Percentiles rank a stretch among this genome's conserved stretches.
phyloP scores from a whole-genome alignment of 2,797 vertebrate species.

The Helarctos malayanus region DNA sequence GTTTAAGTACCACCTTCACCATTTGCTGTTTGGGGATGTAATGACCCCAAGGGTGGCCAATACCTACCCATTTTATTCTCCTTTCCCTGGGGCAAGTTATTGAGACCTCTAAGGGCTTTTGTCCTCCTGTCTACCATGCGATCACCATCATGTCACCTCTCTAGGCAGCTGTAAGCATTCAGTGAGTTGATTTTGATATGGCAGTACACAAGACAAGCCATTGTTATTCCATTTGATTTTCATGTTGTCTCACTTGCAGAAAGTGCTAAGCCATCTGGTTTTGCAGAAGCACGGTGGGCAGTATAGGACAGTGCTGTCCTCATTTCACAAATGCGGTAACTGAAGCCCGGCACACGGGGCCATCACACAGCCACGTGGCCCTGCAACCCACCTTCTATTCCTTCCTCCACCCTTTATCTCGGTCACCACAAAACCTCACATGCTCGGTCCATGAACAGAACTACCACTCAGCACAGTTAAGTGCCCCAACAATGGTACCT shows the following conservation, averaged over 20 bases:
- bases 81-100: background rate
- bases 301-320: background rate
- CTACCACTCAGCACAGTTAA: too few relatives aligned
- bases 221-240: background rate
- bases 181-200: background rate
- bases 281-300: background rate
- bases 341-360: too few relatives aligned
- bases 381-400: too few relatives aligned
- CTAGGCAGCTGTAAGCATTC: background rate
- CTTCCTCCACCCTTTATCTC: background rate
- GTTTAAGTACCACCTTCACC: background rate
- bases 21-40: background rate
- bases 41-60: background rate
- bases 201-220: background rate
- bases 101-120: background rate
- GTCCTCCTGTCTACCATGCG: background rate
- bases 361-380: background rate
- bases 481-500: rapidly evolving
- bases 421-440: background rate
- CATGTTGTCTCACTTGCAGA: background rate
- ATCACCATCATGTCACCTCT: background rate
- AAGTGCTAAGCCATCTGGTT: background rate
- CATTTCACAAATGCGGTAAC: background rate
- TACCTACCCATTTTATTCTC: background rate
- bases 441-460: background rate